A percentile compares a stretch with the other conserved stretches of the same genome.
Evolutionary conservation across 2,113 vertebrate genomes (phyloP).

Genomic region (Tetrax tetrax): DNA sequence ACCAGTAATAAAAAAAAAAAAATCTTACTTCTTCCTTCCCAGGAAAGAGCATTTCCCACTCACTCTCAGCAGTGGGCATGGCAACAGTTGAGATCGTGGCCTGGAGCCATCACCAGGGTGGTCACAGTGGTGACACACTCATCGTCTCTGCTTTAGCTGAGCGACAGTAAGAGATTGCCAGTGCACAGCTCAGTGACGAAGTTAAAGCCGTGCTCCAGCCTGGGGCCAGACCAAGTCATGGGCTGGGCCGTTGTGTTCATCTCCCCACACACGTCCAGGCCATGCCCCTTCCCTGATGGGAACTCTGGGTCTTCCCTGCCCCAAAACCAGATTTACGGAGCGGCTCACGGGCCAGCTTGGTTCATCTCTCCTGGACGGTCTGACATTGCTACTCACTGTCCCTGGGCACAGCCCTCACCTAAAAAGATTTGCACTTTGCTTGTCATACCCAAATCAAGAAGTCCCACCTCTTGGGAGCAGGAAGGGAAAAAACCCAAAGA

Average conservation of each 20-base stretch:
- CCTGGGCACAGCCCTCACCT: background rate
- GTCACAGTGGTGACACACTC: background rate
- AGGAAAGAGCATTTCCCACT: background rate
- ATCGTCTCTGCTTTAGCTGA: background rate
- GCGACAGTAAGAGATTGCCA: background rate
- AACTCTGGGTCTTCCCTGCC: background rate
- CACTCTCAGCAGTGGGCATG: background rate
- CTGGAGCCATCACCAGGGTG: background rate
- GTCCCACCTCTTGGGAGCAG: background rate
- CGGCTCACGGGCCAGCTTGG: background rate
- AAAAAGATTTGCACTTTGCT: background rate
- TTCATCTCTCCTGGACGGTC: background rate
- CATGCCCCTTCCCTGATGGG: background rate
- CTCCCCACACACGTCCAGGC: rapidly evolving
- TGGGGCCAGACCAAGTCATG: background rate
- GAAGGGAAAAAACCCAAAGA: background rate
- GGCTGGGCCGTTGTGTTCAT: rapidly evolving
- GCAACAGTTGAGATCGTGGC: background rate
- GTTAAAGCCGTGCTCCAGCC: background rate
- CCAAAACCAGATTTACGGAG: background rate
- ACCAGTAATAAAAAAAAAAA: background rate
- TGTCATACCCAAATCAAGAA: background rate
- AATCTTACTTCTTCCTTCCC: background rate
- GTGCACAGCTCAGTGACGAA: background rate
- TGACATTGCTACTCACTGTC: rapidly evolving